These are phyloP conservation scores for Spermophilus dauricus DNA, from an alignment of 2,113 vertebrate genomes.

Conservation along the genomic window DNA sequence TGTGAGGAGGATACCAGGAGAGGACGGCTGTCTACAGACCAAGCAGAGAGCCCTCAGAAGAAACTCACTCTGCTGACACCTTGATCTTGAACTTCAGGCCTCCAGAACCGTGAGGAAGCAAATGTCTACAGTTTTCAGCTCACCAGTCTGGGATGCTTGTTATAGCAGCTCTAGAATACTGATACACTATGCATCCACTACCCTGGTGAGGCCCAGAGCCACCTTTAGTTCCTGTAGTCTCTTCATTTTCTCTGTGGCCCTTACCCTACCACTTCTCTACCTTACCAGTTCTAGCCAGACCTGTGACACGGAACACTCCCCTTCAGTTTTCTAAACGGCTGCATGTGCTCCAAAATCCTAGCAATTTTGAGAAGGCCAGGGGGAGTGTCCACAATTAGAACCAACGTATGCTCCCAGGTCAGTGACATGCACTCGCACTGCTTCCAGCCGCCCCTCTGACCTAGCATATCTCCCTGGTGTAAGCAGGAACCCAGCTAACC, in stretches of 20 bases:
- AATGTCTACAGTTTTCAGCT: too few species aligned
- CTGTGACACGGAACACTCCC: not conserved
- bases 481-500: not conserved
- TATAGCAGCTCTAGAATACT: not conserved
- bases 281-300: not conserved
- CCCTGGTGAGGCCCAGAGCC: not conserved
- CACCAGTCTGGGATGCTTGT: not conserved
- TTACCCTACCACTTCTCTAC: not conserved
- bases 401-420: rapidly evolving
- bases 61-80: not conserved
- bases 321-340: not conserved
- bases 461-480: too few species aligned
- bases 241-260: not conserved
- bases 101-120: not conserved
- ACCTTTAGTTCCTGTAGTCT: rapidly evolving
- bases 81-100: not conserved
- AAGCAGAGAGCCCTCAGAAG: not conserved
- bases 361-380: not conserved
- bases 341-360: not conserved
- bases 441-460: too few species aligned
- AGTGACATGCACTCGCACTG: rapidly evolving
- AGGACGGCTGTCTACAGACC: not conserved
- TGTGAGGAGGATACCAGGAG: not conserved
- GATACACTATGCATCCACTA: rapidly evolving
- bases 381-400: not conserved